A percentile compares a stretch with the other conserved stretches of the same genome.
These are phyloP conservation scores for Amia ocellicauda DNA, from an alignment of 2,113 vertebrate genomes.

Conservation along the genomic window DNA sequence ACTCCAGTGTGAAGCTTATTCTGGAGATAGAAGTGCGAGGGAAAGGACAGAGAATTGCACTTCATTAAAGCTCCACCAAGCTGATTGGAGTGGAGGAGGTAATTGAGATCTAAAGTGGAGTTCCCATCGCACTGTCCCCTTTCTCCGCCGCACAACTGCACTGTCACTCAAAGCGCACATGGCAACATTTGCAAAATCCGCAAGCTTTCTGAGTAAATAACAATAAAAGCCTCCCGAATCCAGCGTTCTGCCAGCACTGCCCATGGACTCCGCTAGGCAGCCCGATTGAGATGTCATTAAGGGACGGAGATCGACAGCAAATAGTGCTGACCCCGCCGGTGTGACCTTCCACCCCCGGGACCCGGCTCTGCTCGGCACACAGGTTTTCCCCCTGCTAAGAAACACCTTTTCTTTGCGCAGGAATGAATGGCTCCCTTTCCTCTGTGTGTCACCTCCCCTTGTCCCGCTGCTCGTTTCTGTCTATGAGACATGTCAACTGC, in stretches of 20 bases:
- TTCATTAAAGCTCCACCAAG: constrained; percentile 99
- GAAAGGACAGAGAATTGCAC: constrained; percentile 93
- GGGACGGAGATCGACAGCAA: constrained; percentile 79
- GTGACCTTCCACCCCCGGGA: constrained; percentile 78
- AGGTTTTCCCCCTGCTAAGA: constrained; percentile 76
- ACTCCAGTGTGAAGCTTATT: constrained; percentile 97
- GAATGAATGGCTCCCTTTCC: constrained; percentile 78
- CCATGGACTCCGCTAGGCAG: constrained; percentile 80
- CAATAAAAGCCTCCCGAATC: constrained; percentile 81
- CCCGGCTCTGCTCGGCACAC: constrained; percentile 77
- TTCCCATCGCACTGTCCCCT: constrained; percentile 94
- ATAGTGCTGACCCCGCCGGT: constrained; percentile 81
- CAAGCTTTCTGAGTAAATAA: constrained; percentile 71
- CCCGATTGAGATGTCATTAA: constrained; percentile 83
- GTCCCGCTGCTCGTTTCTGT: constrained; percentile 75
- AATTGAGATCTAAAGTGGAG: constrained; percentile 99
- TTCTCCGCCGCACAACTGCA: constrained; percentile 74
- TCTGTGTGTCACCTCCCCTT: constrained; percentile 75
- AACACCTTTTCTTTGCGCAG: constrained; percentile 77
- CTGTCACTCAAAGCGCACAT: constrained; percentile 74
- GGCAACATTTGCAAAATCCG: constrained; percentile 81
- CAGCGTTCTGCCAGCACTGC: constrained; percentile 81
- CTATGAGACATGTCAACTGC: constrained; percentile 80
- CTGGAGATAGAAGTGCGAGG: constrained; percentile 90
- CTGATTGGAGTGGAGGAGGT: constrained; percentile 99